These are phyloP conservation scores for Crioceris asparagi DNA, from an alignment of 2,888 invertebrate species.

Conservation along the genomic window DNA sequence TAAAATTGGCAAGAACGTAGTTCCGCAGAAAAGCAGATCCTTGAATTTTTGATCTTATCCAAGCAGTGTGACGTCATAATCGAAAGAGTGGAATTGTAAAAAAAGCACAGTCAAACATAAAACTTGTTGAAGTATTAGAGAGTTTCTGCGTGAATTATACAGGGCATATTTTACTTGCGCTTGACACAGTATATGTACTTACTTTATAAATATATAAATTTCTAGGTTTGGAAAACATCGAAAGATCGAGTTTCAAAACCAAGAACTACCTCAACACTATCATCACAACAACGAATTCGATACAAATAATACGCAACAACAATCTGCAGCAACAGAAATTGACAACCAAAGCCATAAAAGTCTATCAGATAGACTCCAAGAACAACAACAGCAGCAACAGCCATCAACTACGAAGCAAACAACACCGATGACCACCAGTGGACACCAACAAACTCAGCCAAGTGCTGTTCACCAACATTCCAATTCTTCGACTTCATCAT, in stretches of 20 bases:
- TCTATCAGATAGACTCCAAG: conserved; percentile 3
- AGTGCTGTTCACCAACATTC: conserved; percentile 19
- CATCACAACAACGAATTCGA: conserved; percentile 33
- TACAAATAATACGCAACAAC: conserved; percentile 28
- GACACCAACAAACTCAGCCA: too few relatives aligned
- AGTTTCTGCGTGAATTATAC: too few relatives aligned
- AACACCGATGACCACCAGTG: too few relatives aligned
- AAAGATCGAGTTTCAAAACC: conserved; percentile 39
- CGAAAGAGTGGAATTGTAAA: too few relatives aligned
- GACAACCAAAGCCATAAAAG: conserved; percentile 12
- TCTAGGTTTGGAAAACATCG: conserved; percentile 55
- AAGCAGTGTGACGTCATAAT: too few relatives aligned
- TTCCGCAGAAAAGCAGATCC: too few relatives aligned
- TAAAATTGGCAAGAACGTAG: too few relatives aligned
- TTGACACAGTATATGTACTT: too few relatives aligned
- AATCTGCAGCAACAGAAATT: conserved; percentile 32
- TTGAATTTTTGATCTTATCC: too few relatives aligned
- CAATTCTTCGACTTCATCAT: conserved; percentile 7
- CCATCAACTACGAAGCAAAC: conserved; percentile 1
- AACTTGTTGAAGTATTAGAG: too few relatives aligned
- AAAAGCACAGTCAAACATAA: too few relatives aligned
- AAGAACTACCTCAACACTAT: conserved; percentile 29
- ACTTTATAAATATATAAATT: conserved; percentile 10
- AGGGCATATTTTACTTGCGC: too few relatives aligned
- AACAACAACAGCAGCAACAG: conserved; percentile 8